Base-by-base conservation (phyloP, 1,140 invertebrate species). In the Zaprionus davidi region DNA sequence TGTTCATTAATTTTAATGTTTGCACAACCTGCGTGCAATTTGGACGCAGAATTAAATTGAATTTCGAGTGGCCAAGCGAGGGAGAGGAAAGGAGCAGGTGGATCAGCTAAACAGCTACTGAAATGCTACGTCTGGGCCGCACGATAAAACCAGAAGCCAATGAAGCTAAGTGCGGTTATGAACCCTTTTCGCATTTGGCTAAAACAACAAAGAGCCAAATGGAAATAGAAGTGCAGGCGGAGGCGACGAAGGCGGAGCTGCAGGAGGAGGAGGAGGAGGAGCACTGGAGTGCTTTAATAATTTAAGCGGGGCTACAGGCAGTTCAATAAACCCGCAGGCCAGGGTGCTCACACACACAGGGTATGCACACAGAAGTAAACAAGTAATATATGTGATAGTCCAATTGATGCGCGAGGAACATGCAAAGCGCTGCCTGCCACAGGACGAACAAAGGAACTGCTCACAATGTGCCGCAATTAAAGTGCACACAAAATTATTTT, bases 1-100 rank as follows among this genome's bases (percentile, higher is more conserved):
- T 87, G 81, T 88, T 87, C 84, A 87, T 87, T 87, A 87, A 88
- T 87, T 87, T 88, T 84, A 87, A 87, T 88, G 81, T 84, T 87
- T 81, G 81, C 78, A 69, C 84, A 87, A 88, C 84, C 84, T 87
- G 83, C 76, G 80, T 74, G 67, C 77, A 71, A 78, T 69, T 44
- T 56, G 67, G 55, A 24, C 58, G 64, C 70, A 38, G 71, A 80
- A 84, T 84, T 84, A 75, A 87, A 87, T 87, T 87, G 78, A 88
- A 87, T 87, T 87, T 80, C 58, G 71, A 88, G 84, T 87, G 73
- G 66, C 63, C 72, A 70, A 57, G 51, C 46, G 20, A 38, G 24
- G 34, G 55, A 38, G 31, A 11, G 20, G 49, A 17, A 5, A 13
- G 26, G 34, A 36, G 20, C 20, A 44, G 20, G 12, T 53, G 60